These are phyloP conservation scores for Nycticorax nycticorax DNA, from an alignment of 2,113 vertebrate genomes.

Conservation along the genomic window DNA sequence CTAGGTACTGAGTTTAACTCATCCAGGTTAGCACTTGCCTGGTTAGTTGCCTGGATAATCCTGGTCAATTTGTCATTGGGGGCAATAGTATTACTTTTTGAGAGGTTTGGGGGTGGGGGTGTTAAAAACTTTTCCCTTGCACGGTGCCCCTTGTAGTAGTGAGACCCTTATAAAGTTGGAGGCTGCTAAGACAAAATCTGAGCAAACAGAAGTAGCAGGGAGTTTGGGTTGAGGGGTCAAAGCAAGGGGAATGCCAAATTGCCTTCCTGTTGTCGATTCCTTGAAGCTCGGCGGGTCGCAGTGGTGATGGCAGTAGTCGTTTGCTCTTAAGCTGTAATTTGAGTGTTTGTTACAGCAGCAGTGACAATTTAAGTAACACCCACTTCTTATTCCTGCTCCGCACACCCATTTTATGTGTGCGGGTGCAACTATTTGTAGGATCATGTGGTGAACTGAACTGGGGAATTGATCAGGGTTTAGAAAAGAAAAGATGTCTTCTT, in stretches of 20 bases:
- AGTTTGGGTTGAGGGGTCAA: not conserved
- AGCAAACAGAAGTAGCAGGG: not conserved
- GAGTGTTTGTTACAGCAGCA: conserved; percentile 19
- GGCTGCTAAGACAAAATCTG: not conserved
- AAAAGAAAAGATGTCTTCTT: not conserved
- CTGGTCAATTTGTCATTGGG: not conserved
- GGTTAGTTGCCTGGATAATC: no score
- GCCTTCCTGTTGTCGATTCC: not conserved
- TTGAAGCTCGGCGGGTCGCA: not conserved
- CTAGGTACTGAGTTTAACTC: rapidly evolving
- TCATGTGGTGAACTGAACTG: not conserved
- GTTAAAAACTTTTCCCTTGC: not conserved
- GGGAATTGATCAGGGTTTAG: not conserved
- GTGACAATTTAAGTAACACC: conserved; percentile 34
- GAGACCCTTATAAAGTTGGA: not conserved
- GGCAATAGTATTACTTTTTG: not conserved
- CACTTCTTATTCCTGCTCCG: not conserved
- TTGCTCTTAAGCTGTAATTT: conserved; percentile 37
- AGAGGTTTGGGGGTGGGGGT: not conserved
- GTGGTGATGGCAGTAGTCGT: not conserved
- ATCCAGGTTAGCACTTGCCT: not conserved
- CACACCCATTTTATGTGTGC: not conserved
- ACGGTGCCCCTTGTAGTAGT: rapidly evolving
- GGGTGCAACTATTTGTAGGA: not conserved
- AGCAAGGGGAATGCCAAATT: not conserved